Evolutionary conservation across 2,797 vertebrate species (phyloP), one percentile per base, ranked within the genome.

Genomic region (Gobionotothen gibberifrons): DNA sequence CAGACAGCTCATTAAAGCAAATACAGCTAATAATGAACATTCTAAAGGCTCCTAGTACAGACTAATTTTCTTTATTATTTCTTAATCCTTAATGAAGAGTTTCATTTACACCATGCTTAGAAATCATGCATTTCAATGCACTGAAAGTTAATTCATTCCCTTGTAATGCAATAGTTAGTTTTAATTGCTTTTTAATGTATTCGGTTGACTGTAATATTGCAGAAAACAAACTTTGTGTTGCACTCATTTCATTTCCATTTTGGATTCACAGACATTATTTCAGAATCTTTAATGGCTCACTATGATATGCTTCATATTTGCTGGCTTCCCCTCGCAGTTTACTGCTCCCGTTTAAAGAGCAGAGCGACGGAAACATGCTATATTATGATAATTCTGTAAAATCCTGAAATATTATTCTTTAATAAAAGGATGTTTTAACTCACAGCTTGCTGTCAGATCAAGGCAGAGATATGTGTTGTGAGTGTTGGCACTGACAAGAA

Each of bases 391-490:
- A 89, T 77, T 57, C 78, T 65, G 74, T 62, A 48, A 66, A 86
- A 84, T 58, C 79, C 64, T 44, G 79, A 82, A 76, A 54, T 82
- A 67, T 87, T 79, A 65, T 32, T 64, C 69, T 92, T 89, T 91
- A 92, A 91, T 92, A 92, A 92, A 84, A 84, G 81, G 75, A 67
- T 82, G 72, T 90, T 91, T 91, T 83, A 88, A 91, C 77, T 92
- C 93, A 93, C 94, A 95, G 94, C 93, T 95, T 95, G 93, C 91
- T 74, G 87, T 89, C 86, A 93, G 94, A 93, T 95, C 93, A 91
- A 87, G 85, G 84, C 84, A 47, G 88, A 93, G 93, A 93, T 92
- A 85, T 90, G 90, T 80, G 76, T 67, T 93, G 93, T 94, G 93
- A 92, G 93, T 85, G 89, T 93, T 94, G 93, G 94, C 93, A 92